phyloP scores from a whole-genome alignment of 2,888 invertebrate genomes.

The Andrena haemorrhoa region DNA sequence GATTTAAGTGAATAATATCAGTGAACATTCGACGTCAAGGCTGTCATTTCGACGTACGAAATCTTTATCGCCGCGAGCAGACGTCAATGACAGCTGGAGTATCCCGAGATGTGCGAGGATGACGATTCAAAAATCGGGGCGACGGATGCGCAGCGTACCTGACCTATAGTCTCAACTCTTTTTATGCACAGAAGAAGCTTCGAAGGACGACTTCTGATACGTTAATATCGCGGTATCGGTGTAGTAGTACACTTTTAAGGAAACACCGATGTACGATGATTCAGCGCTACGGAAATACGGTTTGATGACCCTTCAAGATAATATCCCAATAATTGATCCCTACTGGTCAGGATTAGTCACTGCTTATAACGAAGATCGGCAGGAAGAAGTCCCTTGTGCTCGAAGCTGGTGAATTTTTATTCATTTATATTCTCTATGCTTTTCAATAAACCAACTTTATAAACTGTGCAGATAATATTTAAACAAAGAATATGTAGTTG shows the following conservation, averaged over 20 bases:
- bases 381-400: neutral
- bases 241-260: too few species aligned
- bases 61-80: constrained; percentile 24
- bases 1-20: constrained; percentile 35
- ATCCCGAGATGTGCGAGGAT: constrained; percentile 12
- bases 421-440: too few species aligned
- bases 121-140: constrained; percentile 4
- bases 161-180: neutral
- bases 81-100: constrained; percentile 23
- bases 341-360: neutral
- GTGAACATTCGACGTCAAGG: constrained; percentile 20
- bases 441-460: too few species aligned
- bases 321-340: neutral
- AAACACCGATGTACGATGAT: neutral
- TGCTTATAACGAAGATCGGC: neutral
- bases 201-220: too few species aligned
- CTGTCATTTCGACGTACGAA: constrained; percentile 42
- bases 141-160: neutral
- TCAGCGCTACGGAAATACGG: neutral
- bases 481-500: too few species aligned
- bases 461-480: too few species aligned
- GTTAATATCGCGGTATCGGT: too few species aligned
- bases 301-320: neutral
- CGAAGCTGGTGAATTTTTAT: too few species aligned
- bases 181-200: neutral